Conservation (phyloP, 2,113 vertebrate species). For the Myotis yumanensis region DNA sequence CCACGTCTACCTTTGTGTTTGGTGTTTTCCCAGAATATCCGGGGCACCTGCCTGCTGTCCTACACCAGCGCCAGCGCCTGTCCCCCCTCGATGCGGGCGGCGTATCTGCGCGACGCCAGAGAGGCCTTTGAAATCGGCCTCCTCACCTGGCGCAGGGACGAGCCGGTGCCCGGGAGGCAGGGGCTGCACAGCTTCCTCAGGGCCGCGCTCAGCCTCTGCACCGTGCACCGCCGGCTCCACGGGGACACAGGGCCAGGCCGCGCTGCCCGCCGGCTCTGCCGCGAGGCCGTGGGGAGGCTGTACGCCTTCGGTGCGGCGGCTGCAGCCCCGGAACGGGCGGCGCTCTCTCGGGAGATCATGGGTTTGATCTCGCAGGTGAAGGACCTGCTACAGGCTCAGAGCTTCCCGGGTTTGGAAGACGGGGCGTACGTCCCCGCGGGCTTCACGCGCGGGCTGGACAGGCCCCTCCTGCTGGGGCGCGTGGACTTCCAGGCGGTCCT, state of each 20-base stretch:
- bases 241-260: slow-evolving; percentile 57
- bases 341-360: slow-evolving; percentile 87
- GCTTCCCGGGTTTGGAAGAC: slow-evolving; percentile 86
- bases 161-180: slow-evolving; percentile 88
- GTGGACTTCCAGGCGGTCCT: slow-evolving; percentile 86
- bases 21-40: slow-evolving; percentile 86
- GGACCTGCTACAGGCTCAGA: slow-evolving; percentile 80
- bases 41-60: slow-evolving; percentile 91
- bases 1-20: slow-evolving; percentile 10
- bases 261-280: slow-evolving; percentile 80
- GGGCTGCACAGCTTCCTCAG: slow-evolving; percentile 94
- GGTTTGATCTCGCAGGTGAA: slow-evolving; percentile 83
- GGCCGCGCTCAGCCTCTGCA: slow-evolving; percentile 90
- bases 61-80: slow-evolving; percentile 91
- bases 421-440: slow-evolving; percentile 90
- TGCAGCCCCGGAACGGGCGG: slow-evolving; percentile 76
- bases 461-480: slow-evolving; percentile 72
- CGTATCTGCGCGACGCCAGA: slow-evolving; percentile 86
- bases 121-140: slow-evolving; percentile 93
- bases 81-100: slow-evolving; percentile 75
- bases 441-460: slow-evolving; percentile 80
- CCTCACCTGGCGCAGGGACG: slow-evolving; percentile 84
- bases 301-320: slow-evolving; percentile 80
- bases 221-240: slow-evolving; percentile 84
- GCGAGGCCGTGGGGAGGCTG: slow-evolving; percentile 86